Base-by-base conservation (phyloP, 92 coral and sea anemone genomes). In the Epizoanthus scotinus region DNA sequence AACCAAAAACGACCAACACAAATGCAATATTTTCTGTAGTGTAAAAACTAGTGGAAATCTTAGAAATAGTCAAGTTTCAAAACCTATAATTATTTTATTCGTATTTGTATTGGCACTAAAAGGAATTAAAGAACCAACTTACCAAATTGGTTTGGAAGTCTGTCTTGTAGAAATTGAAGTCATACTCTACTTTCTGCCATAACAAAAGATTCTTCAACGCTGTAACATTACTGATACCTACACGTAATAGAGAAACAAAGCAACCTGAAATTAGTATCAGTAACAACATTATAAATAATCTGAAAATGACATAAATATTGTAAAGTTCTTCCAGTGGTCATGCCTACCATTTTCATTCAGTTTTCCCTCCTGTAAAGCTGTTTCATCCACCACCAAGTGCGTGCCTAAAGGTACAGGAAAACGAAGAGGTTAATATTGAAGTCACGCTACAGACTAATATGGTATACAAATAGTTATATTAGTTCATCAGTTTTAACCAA, bases 101-200 rank as follows among this genome's bases (percentile, higher is more conserved):
- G 8, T 18, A 44, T 26, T 31, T 34, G 77, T 36, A 2, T 40
- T 70, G 17, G 53, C 36, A 57, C 44, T 6, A 70, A 26, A 70
- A 20, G 31, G 79, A 79, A 95, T 93, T 90, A 3, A n/a, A n/a
- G 10, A 31, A 69, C 28, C 1, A 44, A 79, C 85, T 64, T 83
- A 89, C 88, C 40, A 96, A 77, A 79, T 96, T 91, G 19, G 98
- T 86, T 60, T 78, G 86, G 53, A 96, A 96, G 26, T 93, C 98
- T 57, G 94, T 90, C 73, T 93, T 91, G 82, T 96, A 93, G 79
- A 80, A 96, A 53, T 85, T 87, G 67, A 96, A 96, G 87, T 96
- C 99, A 66, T 96, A 96, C 82, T 93, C 96, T 22, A 93, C 83
- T 64, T 91, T 96, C 84, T 96, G 99, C 99, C 98, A 93, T 18